These are phyloP conservation scores for Phyllostomus hastatus DNA, from an alignment of 2,113 vertebrate species.

Conservation along the genomic window DNA sequence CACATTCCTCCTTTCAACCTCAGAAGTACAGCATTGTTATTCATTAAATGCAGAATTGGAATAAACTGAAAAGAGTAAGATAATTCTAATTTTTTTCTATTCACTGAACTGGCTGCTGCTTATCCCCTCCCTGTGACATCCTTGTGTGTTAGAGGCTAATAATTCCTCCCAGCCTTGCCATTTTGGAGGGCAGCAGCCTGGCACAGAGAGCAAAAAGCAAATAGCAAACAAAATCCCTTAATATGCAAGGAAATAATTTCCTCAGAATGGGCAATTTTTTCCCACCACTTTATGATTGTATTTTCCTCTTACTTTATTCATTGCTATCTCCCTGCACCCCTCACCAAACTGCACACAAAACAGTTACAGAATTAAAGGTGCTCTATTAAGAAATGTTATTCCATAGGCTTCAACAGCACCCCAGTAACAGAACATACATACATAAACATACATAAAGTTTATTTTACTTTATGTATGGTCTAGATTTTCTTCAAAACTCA, in stretches of 20 bases:
- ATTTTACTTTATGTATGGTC: background rate
- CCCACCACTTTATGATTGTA: background rate
- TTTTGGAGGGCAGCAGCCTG: background rate
- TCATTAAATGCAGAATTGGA: background rate
- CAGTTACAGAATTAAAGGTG: background rate
- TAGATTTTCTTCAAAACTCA: background rate
- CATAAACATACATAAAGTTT: too few relatives aligned
- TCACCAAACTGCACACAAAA: background rate
- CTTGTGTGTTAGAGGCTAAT: background rate
- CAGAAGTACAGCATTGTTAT: background rate
- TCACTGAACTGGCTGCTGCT: background rate
- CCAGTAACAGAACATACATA: background rate
- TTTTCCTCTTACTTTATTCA: background rate
- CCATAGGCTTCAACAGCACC: too few relatives aligned
- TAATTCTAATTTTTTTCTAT: background rate
- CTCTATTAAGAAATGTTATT: background rate
- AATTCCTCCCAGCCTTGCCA: background rate
- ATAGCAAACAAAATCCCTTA: background rate
- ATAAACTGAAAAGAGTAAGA: background rate
- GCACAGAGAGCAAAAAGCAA: background rate
- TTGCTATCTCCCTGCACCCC: background rate
- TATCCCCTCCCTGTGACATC: background rate
- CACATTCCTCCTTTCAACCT: background rate
- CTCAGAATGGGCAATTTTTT: background rate
- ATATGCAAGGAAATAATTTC: background rate